Evolutionary conservation across 2,888 invertebrate species (phyloP).

Genomic region (Netelia fuscicornis): DNA sequence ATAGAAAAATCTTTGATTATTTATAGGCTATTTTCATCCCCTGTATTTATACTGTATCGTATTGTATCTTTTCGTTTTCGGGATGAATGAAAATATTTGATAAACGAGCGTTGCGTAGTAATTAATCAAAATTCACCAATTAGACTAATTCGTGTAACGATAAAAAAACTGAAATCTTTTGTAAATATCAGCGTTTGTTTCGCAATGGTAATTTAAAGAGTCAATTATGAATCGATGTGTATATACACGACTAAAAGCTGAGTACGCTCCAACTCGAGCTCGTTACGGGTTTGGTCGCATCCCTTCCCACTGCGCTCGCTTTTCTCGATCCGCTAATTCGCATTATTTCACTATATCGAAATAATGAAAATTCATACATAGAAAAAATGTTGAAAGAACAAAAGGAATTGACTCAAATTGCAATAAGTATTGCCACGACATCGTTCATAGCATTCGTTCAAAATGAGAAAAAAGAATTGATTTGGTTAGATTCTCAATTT

Average conservation of each 20-base stretch:
- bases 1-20: no score
- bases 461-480: not conserved
- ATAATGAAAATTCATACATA: constrained; percentile 9
- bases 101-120: not conserved
- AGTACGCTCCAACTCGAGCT: not conserved
- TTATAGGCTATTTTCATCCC: no score
- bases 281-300: constrained; percentile 29
- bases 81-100: not conserved
- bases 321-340: constrained; percentile 26
- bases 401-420: not conserved
- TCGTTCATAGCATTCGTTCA: not conserved
- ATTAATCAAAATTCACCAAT: not conserved
- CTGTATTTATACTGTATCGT: no score
- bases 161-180: not conserved
- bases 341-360: constrained; percentile 46
- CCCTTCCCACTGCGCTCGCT: not conserved
- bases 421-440: not conserved
- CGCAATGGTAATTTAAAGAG: not conserved
- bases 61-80: not conserved
- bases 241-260: constrained; percentile 19
- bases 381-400: not conserved
- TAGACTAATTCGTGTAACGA: not conserved
- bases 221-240: constrained; percentile 48
- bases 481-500: no score
- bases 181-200: not conserved